phyloP scores from a whole-genome alignment of 37 sponge, comb jelly and placozoan genomes.

The Axinella damicornis region DNA sequence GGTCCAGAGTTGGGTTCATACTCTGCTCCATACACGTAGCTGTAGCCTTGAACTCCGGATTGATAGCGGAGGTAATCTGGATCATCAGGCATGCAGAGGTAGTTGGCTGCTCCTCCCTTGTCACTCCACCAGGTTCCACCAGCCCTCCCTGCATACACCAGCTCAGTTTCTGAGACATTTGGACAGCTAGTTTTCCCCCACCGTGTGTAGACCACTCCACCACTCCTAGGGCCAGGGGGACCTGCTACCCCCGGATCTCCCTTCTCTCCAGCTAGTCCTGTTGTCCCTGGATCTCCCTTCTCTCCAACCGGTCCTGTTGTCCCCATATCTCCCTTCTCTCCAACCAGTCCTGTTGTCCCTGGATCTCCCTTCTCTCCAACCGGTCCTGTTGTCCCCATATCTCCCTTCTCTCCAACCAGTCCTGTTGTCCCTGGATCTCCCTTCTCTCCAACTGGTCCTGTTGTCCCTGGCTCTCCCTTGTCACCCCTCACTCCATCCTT shows the following conservation, averaged over 20 bases:
- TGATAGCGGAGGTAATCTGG: neutral
- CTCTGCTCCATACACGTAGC: conserved; percentile 47
- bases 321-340: no score
- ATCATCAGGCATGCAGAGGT: conserved; percentile 28
- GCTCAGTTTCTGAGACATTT: conserved; percentile 28
- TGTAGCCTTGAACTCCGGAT: neutral
- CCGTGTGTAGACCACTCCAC: conserved; percentile 34
- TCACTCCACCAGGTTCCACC: neutral
- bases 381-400: no score
- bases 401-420: no score
- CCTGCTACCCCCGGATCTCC: neutral
- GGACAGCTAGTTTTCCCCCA: conserved; percentile 38
- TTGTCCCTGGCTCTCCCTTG: no score
- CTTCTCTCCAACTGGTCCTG: no score
- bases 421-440: no score
- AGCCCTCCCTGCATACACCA: conserved; percentile 47
- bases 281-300: no score
- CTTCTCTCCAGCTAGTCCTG: no score
- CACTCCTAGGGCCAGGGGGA: conserved; percentile 20
- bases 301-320: no score
- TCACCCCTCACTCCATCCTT: no score
- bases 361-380: no score
- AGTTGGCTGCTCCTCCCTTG: conserved; percentile 28
- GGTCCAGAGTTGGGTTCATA: conserved; percentile 24
- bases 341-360: no score